These are phyloP conservation scores for Taxidea taxus DNA, from an alignment of 2,113 vertebrate genomes.

Conservation along the genomic window DNA sequence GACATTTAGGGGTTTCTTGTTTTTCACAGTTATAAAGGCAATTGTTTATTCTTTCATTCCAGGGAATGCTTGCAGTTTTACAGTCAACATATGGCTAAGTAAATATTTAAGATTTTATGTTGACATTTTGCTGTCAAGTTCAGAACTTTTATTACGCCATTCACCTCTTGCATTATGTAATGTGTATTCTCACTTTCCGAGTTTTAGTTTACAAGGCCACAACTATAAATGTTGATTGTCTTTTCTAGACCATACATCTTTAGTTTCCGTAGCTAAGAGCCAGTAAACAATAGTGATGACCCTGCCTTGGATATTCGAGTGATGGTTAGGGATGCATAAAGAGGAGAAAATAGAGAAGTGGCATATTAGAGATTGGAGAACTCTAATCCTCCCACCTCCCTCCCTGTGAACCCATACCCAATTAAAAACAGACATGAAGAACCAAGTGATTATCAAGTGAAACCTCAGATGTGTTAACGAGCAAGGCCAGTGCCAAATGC, in stretches of 20 bases:
- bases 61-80: background rate
- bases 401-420: background rate
- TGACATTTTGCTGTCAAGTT: conserved; percentile 21
- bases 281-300: background rate
- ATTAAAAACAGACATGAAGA: background rate
- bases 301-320: background rate
- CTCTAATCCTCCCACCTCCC: background rate
- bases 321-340: background rate
- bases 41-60: conserved; percentile 38
- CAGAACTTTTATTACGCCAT: conserved; percentile 7
- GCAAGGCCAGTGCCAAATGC: background rate
- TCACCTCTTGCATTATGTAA: conserved; percentile 32
- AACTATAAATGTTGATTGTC: background rate
- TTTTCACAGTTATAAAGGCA: background rate
- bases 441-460: background rate
- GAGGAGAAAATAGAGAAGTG: background rate
- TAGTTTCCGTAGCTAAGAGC: background rate
- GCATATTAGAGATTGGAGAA: background rate
- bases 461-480: background rate
- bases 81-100: background rate
- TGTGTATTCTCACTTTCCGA: background rate
- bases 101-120: conserved; percentile 57
- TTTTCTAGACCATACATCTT: background rate
- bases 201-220: conserved; percentile 12
- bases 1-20: background rate